Percentiles rank a stretch among this genome's conserved stretches.
Conservation (phyloP, 2,797 vertebrate genomes). For the Choloepus didactylus region DNA sequence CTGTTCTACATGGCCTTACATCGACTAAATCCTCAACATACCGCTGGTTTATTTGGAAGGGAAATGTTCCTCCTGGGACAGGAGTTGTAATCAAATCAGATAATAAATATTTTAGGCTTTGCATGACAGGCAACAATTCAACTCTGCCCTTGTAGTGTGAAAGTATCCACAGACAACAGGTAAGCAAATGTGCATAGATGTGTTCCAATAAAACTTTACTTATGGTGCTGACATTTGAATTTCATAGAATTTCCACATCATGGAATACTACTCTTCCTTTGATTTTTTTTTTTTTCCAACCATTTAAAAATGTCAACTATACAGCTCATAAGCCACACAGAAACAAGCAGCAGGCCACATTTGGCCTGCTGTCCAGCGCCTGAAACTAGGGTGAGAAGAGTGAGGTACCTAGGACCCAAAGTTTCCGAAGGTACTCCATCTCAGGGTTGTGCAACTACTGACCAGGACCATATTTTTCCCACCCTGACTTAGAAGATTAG, state of each 20-base stretch:
- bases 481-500: rapidly evolving
- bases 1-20: background rate
- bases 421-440: too few species aligned
- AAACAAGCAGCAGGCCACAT: background rate
- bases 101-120: too few species aligned
- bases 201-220: background rate
- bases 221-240: background rate
- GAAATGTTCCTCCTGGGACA: background rate
- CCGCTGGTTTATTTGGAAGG: background rate
- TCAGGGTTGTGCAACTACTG: background rate
- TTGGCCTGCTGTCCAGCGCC: background rate
- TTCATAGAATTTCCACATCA: background rate
- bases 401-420: background rate
- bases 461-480: background rate
- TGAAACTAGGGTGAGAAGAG: background rate
- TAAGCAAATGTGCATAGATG: background rate
- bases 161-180: too few species aligned
- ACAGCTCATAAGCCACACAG: background rate
- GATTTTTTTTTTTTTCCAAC: background rate
- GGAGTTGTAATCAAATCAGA: too few species aligned
- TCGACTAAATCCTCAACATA: background rate
- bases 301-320: background rate
- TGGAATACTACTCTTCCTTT: background rate
- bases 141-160: background rate
- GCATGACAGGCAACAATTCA: too few species aligned